Evolutionary conservation across 2,113 vertebrate species (phyloP).

Genomic region (Cottus gobio): DNA sequence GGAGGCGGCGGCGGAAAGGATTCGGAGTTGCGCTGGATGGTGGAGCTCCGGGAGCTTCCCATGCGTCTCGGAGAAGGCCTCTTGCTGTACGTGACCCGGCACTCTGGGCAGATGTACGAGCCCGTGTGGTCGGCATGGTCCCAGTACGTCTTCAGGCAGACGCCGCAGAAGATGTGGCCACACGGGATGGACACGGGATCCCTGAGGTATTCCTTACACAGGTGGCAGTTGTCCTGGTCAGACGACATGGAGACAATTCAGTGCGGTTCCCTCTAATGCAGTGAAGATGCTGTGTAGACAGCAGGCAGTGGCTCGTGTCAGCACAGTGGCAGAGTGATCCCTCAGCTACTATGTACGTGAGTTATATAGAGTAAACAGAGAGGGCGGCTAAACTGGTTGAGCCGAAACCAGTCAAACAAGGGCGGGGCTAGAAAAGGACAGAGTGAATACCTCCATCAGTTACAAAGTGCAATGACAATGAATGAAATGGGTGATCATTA

Average conservation of each 20-base stretch:
- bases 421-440: slow-evolving; percentile 73
- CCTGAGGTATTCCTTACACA: slow-evolving; percentile 84
- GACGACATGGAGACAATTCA: slow-evolving; percentile 68
- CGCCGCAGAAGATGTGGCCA: slow-evolving; percentile 81
- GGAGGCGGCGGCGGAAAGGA: slow-evolving; percentile 79
- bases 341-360: slow-evolving; percentile 42
- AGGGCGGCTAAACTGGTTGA: slow-evolving; percentile 85
- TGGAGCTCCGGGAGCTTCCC: slow-evolving; percentile 65
- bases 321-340: slow-evolving; percentile 75
- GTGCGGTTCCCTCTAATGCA: slow-evolving; percentile 1
- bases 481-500: slow-evolving; percentile 67
- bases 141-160: slow-evolving; percentile 87
- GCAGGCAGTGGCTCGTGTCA: slow-evolving; percentile 43
- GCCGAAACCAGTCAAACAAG: slow-evolving; percentile 85
- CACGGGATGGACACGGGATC: slow-evolving; percentile 85
- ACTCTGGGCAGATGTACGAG: slow-evolving; percentile 81
- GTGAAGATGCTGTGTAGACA: neutral
- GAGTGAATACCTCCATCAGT: slow-evolving; percentile 53
- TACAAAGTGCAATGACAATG: slow-evolving; percentile 56
- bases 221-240: slow-evolving; percentile 81
- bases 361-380: slow-evolving; percentile 84
- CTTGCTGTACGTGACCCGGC: slow-evolving; percentile 83
- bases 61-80: slow-evolving; percentile 80
- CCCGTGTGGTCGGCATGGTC: slow-evolving; percentile 82
- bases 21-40: slow-evolving; percentile 62